Base-by-base conservation (phyloP, 2,113 vertebrate species). In the Carassius auratus region DNA sequence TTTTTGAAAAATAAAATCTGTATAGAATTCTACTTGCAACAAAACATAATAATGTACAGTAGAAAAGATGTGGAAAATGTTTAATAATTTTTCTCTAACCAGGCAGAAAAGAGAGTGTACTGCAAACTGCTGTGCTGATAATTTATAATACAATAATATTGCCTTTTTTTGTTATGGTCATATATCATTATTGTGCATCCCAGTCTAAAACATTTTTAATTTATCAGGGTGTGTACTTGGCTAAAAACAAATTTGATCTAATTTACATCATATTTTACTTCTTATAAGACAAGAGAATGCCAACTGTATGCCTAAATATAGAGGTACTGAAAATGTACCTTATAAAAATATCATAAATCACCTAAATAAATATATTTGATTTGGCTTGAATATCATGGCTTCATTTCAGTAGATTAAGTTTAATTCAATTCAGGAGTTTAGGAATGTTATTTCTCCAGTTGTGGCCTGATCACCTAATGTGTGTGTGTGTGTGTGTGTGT, bases 361-460 rank as follows among this genome's bases (percentile, higher is more conserved):
- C 76, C 9, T 42, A 79, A 79, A 79, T 38, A 42, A 38, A 78
- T 42, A 78, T 38, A 36, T 78, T 42, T 61, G 55, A 78, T 78
- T 14, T 38, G 55, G 76, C 30, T 79, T 61, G 76, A 79, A 79
- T 38, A 61, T 12, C 55, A 61, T 42, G 36, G 76, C 19, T 61
- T 79, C 33, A n/a, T n/a, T 59, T 30, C 5, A 21, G 13, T 5
- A 42, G 55, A 79, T 79, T 79, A 79, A 36, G 33, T 14, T 36
- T 42, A 61, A 79, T 79, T 42, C 33, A 79, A 61, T 61, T 79
- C 21, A 23, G 19, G 55, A 62, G 30, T 79, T 79, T n/a, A n/a
- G 19, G 33, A 79, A 61, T 79, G 33, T 79, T 79, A 79, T 61
- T 61, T 14, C 52, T 79, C 7, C 1, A 36, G 30, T 30, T 30